Evolutionary conservation across 2,888 invertebrate species (phyloP).

Genomic region (Diloba caeruleocephala): DNA sequence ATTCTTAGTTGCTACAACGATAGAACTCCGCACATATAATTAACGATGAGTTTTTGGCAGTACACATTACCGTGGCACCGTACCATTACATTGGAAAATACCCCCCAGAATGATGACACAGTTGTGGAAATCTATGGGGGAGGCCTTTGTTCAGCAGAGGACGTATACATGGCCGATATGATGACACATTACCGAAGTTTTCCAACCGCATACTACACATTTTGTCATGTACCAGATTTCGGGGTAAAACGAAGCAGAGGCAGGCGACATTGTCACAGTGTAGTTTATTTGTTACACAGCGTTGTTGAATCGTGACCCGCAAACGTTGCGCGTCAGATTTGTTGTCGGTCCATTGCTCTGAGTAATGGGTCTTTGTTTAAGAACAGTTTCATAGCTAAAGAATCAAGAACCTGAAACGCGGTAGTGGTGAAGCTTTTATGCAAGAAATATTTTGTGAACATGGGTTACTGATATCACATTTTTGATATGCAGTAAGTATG

Average conservation of each 20-base stretch:
- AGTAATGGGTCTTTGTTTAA: conserved; percentile 66
- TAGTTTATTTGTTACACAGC: conserved; percentile 53
- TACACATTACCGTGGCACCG: too few relatives aligned
- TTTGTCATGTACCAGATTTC: conserved; percentile 22
- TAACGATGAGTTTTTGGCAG: too few relatives aligned
- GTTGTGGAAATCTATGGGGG: too few relatives aligned
- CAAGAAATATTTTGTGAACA: background rate
- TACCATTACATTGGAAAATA: too few relatives aligned
- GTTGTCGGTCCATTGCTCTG: conserved; percentile 60
- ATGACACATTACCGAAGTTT: conserved; percentile 22
- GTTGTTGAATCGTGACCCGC: conserved; percentile 37
- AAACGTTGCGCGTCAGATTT: conserved; percentile 62
- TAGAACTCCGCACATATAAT: too few relatives aligned
- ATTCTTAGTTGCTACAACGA: too few relatives aligned
- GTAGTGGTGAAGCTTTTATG: conserved; percentile 2
- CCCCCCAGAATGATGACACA: too few relatives aligned
- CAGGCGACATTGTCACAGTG: conserved; percentile 44
- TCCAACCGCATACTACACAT: background rate
- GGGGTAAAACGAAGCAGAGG: conserved; percentile 25
- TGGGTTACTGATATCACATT: too few relatives aligned
- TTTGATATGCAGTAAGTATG: too few relatives aligned
- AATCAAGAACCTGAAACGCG: conserved; percentile 11
- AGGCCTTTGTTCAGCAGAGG: too few relatives aligned
- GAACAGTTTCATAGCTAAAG: conserved; percentile 37
- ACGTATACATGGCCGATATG: too few relatives aligned